These are phyloP conservation scores for Bradypodion pumilum DNA, from an alignment of 2,797 vertebrate genomes.

Conservation along the genomic window DNA sequence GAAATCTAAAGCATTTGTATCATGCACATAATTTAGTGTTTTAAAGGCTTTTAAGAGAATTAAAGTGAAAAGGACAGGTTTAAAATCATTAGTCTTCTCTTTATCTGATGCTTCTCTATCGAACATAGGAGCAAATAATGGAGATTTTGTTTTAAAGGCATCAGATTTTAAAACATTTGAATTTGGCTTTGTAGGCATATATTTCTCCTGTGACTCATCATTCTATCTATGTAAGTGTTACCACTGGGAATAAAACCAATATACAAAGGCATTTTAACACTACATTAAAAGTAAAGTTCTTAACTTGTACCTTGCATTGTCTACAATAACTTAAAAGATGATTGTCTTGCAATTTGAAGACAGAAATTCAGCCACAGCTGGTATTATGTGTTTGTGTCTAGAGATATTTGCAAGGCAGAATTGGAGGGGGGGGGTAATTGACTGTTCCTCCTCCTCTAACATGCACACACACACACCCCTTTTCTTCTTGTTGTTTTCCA, in stretches of 20 bases:
- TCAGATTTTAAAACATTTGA: background rate
- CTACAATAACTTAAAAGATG: background rate
- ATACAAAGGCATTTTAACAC: background rate
- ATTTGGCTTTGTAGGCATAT: background rate
- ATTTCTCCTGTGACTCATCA: no score
- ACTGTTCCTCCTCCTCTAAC: background rate
- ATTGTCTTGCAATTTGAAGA: background rate
- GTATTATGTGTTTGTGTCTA: background rate
- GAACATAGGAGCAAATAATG: background rate
- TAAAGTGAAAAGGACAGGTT: background rate
- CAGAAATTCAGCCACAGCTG: background rate
- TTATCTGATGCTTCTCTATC: background rate
- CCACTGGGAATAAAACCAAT: background rate
- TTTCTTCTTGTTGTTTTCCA: background rate
- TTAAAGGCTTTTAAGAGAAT: background rate
- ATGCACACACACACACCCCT: background rate
- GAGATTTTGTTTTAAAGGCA: no score
- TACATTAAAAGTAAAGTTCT: background rate
- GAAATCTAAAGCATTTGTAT: conserved; percentile 19
- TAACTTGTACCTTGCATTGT: background rate
- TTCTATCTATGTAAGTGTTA: background rate
- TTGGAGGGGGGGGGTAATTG: background rate
- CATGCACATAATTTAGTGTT: background rate
- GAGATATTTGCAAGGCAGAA: background rate
- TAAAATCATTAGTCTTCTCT: background rate